Evolutionary conservation across 2,797 vertebrate species (phyloP).

Genomic region (Phaenicophaeus curvirostris): DNA sequence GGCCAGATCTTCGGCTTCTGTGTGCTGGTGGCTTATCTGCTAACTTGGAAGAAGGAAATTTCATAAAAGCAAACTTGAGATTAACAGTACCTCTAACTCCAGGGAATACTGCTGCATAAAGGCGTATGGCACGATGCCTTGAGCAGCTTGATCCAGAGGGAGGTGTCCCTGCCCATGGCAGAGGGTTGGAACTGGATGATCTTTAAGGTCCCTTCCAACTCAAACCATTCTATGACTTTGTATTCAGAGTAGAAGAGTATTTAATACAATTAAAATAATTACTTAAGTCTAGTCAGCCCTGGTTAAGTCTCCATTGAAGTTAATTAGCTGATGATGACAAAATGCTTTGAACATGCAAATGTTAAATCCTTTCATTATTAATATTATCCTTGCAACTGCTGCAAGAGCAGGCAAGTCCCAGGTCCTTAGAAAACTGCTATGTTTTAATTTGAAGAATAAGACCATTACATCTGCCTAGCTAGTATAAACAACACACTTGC

Average conservation of each 20-base stretch:
- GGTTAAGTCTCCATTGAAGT: not conserved
- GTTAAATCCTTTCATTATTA: conserved; percentile 17
- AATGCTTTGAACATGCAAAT: conserved; percentile 14
- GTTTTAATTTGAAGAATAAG: not conserved
- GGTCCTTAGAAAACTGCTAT: not conserved
- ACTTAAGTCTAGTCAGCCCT: conserved; percentile 5
- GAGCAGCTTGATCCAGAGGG: too few relatives aligned
- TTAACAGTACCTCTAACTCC: not conserved
- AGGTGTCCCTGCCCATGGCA: too few relatives aligned
- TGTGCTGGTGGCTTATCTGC: not conserved
- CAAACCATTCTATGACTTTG: not conserved
- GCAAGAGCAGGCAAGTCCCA: not conserved
- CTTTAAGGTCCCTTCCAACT: too few relatives aligned
- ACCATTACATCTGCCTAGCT: not conserved
- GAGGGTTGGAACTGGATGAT: too few relatives aligned
- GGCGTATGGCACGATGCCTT: not conserved
- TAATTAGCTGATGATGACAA: conserved; percentile 34
- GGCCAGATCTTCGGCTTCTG: not conserved
- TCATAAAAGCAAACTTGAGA: not conserved
- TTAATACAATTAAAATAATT: conserved; percentile 53
- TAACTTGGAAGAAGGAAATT: not conserved
- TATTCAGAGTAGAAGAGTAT: not conserved
- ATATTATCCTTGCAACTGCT: not conserved
- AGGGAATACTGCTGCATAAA: not conserved
- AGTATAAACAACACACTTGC: not conserved